Evolutionary conservation across 2,113 vertebrate genomes (phyloP), one percentile per base, ranked within the genome.

Genomic region (Dromaius novaehollandiae): DNA sequence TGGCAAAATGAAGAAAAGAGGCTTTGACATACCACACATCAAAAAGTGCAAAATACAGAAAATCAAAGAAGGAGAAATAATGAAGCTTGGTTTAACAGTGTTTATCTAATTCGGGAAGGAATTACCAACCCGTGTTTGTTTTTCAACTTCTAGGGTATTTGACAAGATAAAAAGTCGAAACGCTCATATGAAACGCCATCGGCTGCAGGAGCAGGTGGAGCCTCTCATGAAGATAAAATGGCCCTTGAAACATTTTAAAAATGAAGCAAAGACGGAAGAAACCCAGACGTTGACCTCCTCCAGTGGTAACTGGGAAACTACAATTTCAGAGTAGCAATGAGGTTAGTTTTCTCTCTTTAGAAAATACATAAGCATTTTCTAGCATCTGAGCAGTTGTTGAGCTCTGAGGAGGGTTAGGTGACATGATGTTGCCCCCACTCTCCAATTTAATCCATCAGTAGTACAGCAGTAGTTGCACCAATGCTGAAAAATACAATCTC

Each of bases 131-230:
- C 32, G 24, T 6, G 7, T 32, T 74, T 84, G 18, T 58, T 36
- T 75, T 55, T 34, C 21, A 2, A 9, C 50, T n/a, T 22, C 13
- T 44, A 98, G 98, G 93, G 97, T 97, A 11, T 98, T 98, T 4
- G 95, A 97, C 90, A 98, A 98, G 88, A 93, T 98, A 65, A 98
- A 98, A 70, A 98, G 98, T 38, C 95, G 97, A 40, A 98, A 97
- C 10, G 97, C 98, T 74, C 98, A 98, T 65, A 98, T 98, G 98
- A 98, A 98, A 75, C 94, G 93, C 16, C 98, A 98, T 85, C 97
- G 96, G 17, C 96, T 96, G 16, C 97, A 97, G 92, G 97, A 98
- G 91, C 96, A 94, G 80, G 56, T 87, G 36, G 94, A 95, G 73
- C 95, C 94, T 1, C 40, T 83, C 6, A 55, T 91, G 56, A 79